Base-by-base conservation (phyloP, 2,888 invertebrate genomes). In the Diplolepis rosae region DNA sequence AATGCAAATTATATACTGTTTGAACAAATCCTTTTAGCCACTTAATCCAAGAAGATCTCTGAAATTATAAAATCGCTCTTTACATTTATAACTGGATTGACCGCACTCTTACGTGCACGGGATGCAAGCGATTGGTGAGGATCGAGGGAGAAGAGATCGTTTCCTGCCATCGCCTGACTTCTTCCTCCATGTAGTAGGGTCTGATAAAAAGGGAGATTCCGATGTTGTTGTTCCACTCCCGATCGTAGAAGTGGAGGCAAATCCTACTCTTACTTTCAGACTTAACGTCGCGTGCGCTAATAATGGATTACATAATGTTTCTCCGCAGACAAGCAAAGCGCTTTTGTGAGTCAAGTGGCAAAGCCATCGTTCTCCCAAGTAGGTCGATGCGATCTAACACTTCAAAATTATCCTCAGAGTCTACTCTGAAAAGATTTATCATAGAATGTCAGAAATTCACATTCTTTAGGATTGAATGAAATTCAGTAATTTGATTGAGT, bases 221-320 rank as follows among this genome's bases (percentile, higher is more conserved):
- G 61, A 13, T 24, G 35, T 35, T 22, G 39, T 32, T 61, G 39
- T 61, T 24, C 39, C 61, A 61, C 24, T 61, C 24, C 24, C 39
- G 9, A 48, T 22, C 48, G 45, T 32, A 28, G 48, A 24, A 11
- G 66, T 50, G 28, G 50, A 71, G 69, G 75, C 71, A 70, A 76
- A 72, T 86, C 84, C 87, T 85, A 85, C 87, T 87, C 85, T 87
- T 85, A 85, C 87, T 87, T 87, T 86, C 85, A 82, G 78, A 72
- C 80, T 81, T 83, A 83, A 82, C 85, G 82, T 83, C 84, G 83
- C 85, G 82, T 85, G 82, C 82, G 79, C 78, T 81, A 80, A 82
- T 83, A 79, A 79, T 71, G 72, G 73, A 80, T 85, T 85, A 79
- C 79, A 77, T 79, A 84, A 85, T 72, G 45, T 72, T 72, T 72